A percentile compares a stretch with the other conserved stretches of the same genome.
phyloP scores from a whole-genome alignment of 2,797 vertebrate genomes.

The Myotis daubentonii region DNA sequence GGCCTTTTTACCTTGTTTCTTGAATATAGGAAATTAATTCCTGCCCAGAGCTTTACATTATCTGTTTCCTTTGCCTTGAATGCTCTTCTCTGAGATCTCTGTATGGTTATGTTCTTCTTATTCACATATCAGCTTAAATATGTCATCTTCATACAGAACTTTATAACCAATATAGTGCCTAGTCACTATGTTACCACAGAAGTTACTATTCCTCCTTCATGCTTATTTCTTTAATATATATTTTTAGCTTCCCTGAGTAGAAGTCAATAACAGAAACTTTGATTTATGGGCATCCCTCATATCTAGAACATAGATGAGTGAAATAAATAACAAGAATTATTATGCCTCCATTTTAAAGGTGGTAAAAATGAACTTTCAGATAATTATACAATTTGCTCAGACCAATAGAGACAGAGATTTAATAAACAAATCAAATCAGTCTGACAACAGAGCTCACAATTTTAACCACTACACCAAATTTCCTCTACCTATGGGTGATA shows the following conservation, averaged over 20 bases:
- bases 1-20: not conserved
- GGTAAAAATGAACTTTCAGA: not conserved
- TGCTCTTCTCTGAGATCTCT: not conserved
- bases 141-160: not conserved
- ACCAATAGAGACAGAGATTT: not conserved
- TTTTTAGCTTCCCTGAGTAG: not conserved
- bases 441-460: not conserved
- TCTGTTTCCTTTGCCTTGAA: not conserved
- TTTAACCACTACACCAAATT: not conserved
- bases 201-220: not conserved
- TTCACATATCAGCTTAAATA: not conserved
- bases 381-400: not conserved
- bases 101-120: not conserved
- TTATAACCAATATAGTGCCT: not conserved
- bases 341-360: not conserved
- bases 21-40: not conserved
- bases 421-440: not conserved
- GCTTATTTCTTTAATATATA: not conserved
- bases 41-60: not conserved
- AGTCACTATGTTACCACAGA: not conserved
- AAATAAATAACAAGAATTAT: not conserved
- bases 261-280: not conserved
- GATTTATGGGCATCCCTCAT: not conserved
- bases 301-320: conserved; percentile 25
- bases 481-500: not conserved